Evolutionary conservation across 2,888 invertebrate genomes (phyloP), one percentile per base, ranked within the genome.

Genomic region (Drosophila anomelani): DNA sequence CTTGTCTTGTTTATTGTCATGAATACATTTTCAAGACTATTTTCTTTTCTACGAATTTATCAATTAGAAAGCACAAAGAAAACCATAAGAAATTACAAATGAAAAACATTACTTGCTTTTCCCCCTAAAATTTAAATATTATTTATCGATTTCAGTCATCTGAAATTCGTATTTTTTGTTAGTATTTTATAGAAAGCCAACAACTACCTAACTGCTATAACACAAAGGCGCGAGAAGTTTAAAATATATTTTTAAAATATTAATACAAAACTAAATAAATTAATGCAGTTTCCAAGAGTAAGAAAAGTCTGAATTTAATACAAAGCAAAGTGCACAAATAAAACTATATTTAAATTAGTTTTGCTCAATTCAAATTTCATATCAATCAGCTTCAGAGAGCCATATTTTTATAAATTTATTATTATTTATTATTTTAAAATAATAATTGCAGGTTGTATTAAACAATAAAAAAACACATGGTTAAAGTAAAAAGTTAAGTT

Each of bases 371-470:
- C 12, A 3, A 6, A 4, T 1, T 8, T 9, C 9, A 26, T 15
- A 47, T 5, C n/a, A 10, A n/a, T 29, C 10, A 29, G 47, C 29
- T 6, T 47, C n/a, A 10, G 29, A 29, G 5, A 47, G 29, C 2
- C 1, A n/a, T 29, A 3, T 3, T n/a, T n/a, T 46, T 3, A 1
- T 12, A 34, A 23, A 23, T 23, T 15, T n/a, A n/a, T n/a, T n/a
- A n/a, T n/a, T n/a, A n/a, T 15, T 46, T 10, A n/a, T 4, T 46
- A 26, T 26, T 46, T n/a, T 1, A n/a, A n/a, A 5, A 6, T 2
- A n/a, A n/a, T n/a, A 6, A 8, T 29, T 3, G 2, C 6, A 0
- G 3, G n/a, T 29, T n/a, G 12, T 1, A 47, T 12, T 47, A 1
- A 10, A n/a, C 2, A 6, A n/a, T 3, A 6, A n/a, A 6, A 10